These are phyloP conservation scores for Rhadina sibilatrix DNA, from an alignment of 2,113 vertebrate genomes.

Conservation along the genomic window DNA sequence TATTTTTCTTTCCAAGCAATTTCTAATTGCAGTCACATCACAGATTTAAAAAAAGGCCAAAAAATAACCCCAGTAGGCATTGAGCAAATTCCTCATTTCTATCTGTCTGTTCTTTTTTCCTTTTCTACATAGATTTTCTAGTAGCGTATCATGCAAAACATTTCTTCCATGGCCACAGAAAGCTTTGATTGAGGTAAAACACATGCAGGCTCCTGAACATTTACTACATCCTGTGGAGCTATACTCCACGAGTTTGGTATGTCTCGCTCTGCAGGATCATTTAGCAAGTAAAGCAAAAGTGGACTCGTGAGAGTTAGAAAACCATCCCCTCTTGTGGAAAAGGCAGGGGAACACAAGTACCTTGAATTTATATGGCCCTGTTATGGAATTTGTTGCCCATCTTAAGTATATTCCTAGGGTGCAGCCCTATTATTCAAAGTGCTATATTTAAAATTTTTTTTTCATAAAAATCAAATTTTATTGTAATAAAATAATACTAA, in stretches of 20 bases:
- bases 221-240: constrained; percentile 10
- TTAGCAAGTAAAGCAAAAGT: constrained; percentile 1
- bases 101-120: neutral
- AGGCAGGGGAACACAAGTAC: neutral
- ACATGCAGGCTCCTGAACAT: neutral
- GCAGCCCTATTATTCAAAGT: neutral
- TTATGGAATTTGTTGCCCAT: neutral
- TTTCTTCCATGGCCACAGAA: neutral
- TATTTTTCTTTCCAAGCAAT: neutral
- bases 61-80: neutral
- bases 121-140: neutral
- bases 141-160: neutral
- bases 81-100: neutral
- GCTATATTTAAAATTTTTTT: neutral
- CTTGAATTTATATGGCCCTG: neutral
- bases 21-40: neutral
- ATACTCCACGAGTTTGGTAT: neutral
- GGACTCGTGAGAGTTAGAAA: neutral
- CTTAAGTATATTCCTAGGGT: neutral
- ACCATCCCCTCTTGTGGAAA: neutral
- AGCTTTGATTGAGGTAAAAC: neutral
- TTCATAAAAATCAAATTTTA: neutral
- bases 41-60: too few species aligned
- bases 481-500: neutral
- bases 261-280: neutral